Evolutionary conservation across 2,797 vertebrate species (phyloP).

Genomic region (Brachyrhaphis roseni): DNA sequence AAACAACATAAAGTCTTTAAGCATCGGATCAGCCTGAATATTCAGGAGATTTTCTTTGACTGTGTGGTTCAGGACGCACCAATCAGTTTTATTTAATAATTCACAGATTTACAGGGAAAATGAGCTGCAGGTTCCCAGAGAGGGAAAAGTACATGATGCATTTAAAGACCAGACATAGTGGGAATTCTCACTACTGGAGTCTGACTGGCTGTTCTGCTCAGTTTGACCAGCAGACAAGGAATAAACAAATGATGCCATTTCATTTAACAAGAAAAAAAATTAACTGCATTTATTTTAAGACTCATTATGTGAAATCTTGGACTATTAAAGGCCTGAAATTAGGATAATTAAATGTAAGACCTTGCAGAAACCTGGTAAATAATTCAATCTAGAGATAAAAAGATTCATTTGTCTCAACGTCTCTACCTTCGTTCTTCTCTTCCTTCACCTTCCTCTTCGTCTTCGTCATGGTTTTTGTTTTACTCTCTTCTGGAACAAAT

Average conservation of each 20-base stretch:
- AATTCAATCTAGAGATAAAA: background rate
- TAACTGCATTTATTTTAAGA: background rate
- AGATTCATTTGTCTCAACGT: conserved; percentile 2
- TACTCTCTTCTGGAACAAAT: conserved; percentile 61
- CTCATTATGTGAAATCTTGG: background rate
- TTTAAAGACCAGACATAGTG: background rate
- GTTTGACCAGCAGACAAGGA: background rate
- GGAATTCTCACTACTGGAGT: too few relatives aligned
- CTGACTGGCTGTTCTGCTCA: background rate
- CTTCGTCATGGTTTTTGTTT: conserved; percentile 8
- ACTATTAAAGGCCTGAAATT: background rate
- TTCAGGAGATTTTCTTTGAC: background rate
- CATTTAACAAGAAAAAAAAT: background rate
- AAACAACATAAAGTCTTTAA: background rate
- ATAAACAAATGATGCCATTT: background rate
- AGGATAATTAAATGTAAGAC: background rate
- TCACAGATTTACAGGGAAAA: background rate
- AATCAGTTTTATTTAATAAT: background rate
- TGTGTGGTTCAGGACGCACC: background rate
- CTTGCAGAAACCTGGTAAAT: background rate
- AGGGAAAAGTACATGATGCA: background rate
- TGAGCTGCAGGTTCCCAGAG: background rate
- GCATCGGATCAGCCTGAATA: background rate
- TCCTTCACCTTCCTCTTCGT: conserved; percentile 15
- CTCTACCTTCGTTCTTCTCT: background rate